Percentiles rank a stretch among this genome's conserved stretches.
These are phyloP conservation scores for Caenorhabditis angaria DNA, from an alignment of 2,888 invertebrate species.

Conservation along the genomic window DNA sequence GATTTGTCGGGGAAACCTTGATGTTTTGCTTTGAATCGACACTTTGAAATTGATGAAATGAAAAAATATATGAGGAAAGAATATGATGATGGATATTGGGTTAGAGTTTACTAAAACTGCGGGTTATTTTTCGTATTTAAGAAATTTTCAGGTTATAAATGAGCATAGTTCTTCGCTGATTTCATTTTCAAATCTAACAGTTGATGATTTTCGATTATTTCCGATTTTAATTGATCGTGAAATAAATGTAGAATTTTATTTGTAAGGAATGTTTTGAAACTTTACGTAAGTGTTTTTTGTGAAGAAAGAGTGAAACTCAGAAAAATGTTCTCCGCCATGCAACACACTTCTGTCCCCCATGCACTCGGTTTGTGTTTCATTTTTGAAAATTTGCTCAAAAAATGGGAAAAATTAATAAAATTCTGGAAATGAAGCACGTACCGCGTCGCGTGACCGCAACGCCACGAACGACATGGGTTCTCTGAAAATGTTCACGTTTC, in stretches of 20 bases:
- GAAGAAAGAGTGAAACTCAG: no score
- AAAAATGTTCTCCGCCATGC: no score
- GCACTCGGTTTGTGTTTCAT: no score
- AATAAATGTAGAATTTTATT: conserved; percentile 5
- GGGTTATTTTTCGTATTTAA: not conserved
- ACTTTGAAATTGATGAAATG: conserved; percentile 31
- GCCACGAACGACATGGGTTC: no score
- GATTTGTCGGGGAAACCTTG: conserved; percentile 4
- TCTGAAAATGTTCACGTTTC: no score
- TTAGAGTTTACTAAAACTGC: not conserved
- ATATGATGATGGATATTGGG: conserved; percentile 20
- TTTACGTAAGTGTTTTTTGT: no score
- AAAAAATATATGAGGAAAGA: conserved; percentile 4
- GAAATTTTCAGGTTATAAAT: conserved; percentile 19
- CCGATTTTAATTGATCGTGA: conserved; percentile 22
- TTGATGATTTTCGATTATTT: conserved; percentile 19
- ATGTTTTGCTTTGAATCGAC: conserved; percentile 25
- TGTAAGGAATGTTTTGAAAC: no score
- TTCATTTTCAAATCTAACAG: conserved; percentile 19
- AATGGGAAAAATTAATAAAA: no score
- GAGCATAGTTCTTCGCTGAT: conserved; percentile 17
- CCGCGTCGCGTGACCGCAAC: no score
- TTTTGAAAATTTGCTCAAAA: no score
- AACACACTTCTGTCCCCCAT: no score
- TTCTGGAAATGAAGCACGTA: no score